Evolutionary conservation across 2,113 vertebrate genomes (phyloP).

Genomic region (Oryzias curvinotus): DNA sequence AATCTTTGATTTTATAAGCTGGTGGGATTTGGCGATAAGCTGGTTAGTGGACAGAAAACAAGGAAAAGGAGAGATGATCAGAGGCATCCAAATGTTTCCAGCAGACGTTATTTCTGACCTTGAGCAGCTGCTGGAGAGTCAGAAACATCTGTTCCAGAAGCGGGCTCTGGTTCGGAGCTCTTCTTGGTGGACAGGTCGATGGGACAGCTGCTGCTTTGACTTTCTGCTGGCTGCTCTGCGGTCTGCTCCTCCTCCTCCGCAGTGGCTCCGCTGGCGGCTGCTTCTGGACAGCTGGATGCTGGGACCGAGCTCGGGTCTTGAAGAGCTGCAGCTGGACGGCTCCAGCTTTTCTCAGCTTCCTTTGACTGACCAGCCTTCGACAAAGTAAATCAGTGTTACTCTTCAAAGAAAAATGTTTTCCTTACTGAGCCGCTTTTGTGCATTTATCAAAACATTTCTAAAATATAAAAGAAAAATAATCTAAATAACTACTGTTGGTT

Average conservation of each 20-base stretch:
- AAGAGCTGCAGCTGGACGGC: conserved; percentile 13
- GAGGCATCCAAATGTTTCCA: too few species aligned
- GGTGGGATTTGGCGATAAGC: too few species aligned
- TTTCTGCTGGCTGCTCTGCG: conserved; percentile 30
- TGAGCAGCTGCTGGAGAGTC: conserved; percentile 12
- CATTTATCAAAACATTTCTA: too few species aligned
- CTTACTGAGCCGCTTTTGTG: too few species aligned
- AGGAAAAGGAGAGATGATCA: too few species aligned
- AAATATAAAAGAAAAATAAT: too few species aligned
- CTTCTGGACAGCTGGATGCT: conserved; percentile 18
- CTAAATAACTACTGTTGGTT: too few species aligned
- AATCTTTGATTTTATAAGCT: too few species aligned
- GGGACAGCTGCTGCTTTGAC: conserved; percentile 69
- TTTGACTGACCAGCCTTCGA: conserved; percentile 52
- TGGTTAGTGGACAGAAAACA: too few species aligned
- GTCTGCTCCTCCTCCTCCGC: conserved; percentile 15
- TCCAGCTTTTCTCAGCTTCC: conserved; percentile 3
- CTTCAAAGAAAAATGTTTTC: neutral
- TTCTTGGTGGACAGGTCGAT: conserved; percentile 90
- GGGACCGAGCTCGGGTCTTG: conserved; percentile 1
- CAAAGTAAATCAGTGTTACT: neutral
- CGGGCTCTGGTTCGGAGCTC: conserved; percentile 66
- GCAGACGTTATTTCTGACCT: conserved; percentile 20
- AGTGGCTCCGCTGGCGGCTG: neutral
- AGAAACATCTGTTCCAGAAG: neutral